Percentiles rank a stretch among this genome's conserved stretches.
Conservation (phyloP, 2,888 invertebrate genomes). For the Mantis religiosa region DNA sequence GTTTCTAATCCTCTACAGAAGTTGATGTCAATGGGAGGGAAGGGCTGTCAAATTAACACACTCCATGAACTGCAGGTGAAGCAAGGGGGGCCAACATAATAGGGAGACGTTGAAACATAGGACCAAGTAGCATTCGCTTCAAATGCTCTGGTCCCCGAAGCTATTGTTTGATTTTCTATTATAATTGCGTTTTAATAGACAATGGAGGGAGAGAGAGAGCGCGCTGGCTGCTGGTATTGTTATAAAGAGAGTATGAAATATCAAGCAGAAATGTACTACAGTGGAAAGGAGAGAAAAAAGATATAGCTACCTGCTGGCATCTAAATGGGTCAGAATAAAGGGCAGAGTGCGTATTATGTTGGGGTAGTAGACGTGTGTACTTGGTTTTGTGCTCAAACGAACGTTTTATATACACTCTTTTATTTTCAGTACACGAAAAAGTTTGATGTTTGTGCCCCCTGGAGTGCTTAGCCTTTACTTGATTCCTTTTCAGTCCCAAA, state of each 20-base stretch:
- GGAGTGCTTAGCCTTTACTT: neutral
- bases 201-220: slow-evolving; percentile 24
- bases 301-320: slow-evolving; percentile 21
- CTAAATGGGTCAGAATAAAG: slow-evolving; percentile 20
- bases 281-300: neutral
- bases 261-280: neutral
- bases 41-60: slow-evolving; percentile 27
- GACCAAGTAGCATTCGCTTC: slow-evolving; percentile 9
- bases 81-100: slow-evolving; percentile 8
- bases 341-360: slow-evolving; percentile 6
- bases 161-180: slow-evolving; percentile 27
- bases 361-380: neutral
- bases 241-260: neutral
- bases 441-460: neutral
- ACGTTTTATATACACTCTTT: neutral
- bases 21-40: slow-evolving; percentile 19
- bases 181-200: slow-evolving; percentile 30
- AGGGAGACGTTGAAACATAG: slow-evolving; percentile 22
- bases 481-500: neutral
- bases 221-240: neutral
- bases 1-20: slow-evolving; percentile 1
- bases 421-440: neutral
- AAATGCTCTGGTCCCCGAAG: neutral
- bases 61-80: slow-evolving; percentile 23
- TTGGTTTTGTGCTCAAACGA: neutral